phyloP scores from a whole-genome alignment of 1,140 invertebrate genomes.

The Liolophura sinensis region DNA sequence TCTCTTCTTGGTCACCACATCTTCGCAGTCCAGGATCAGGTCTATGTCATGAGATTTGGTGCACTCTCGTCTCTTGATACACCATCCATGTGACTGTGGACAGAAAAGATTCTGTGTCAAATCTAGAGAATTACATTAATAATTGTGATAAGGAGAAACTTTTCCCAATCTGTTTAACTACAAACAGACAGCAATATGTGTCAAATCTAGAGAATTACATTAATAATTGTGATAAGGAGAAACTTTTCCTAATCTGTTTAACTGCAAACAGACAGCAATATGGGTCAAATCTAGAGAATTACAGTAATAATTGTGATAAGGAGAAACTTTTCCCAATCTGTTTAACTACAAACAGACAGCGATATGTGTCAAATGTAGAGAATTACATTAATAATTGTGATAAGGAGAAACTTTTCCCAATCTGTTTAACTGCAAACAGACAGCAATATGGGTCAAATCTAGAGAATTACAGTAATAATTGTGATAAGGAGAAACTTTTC shows the following conservation, averaged over 20 bases:
- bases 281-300: constrained; percentile 6
- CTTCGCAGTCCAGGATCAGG: constrained; percentile 38
- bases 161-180: no score
- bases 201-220: no score
- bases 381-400: no score
- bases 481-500: neutral
- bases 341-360: no score
- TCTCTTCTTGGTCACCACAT: constrained; percentile 10
- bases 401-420: no score
- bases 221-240: no score
- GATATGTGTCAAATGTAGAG: no score
- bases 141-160: neutral
- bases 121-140: constrained; percentile 6
- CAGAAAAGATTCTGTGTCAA: constrained; percentile 16
- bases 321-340: no score
- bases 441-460: constrained; percentile 11
- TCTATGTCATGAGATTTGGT: constrained; percentile 57
- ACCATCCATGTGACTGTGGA: constrained; percentile 58
- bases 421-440: constrained; percentile 52
- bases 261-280: constrained; percentile 36
- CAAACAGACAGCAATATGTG: no score
- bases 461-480: constrained; percentile 3
- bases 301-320: neutral
- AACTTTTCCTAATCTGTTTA: no score
- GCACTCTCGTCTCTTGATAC: constrained; percentile 43